These are phyloP conservation scores for Psix sp. DNA, from an alignment of 1,140 invertebrate species.

Conservation along the genomic window DNA sequence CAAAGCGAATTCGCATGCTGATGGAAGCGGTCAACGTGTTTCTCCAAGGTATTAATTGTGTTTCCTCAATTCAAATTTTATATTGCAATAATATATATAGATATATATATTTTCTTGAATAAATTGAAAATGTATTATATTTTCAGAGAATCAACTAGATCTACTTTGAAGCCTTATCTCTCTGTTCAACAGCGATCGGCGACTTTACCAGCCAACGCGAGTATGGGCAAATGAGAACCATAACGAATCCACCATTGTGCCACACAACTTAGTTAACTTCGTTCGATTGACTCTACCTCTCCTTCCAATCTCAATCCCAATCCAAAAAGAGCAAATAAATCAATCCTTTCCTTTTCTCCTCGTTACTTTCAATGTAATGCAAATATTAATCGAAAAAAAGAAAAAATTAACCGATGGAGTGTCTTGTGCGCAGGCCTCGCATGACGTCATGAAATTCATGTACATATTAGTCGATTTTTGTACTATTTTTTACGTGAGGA, in stretches of 20 bases:
- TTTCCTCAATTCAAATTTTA: neutral
- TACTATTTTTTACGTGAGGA: slow-evolving; percentile 12
- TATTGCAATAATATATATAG: too few species aligned
- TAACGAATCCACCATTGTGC: slow-evolving; percentile 55
- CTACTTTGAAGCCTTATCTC: slow-evolving; percentile 83
- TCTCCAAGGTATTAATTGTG: slow-evolving; percentile 79
- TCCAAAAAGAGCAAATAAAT: slow-evolving; percentile 1
- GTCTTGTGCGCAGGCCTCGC: neutral
- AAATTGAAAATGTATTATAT: slow-evolving; percentile 7
- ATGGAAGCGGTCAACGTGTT: slow-evolving; percentile 80
- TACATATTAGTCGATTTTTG: slow-evolving; percentile 34
- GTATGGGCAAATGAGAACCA: slow-evolving; percentile 75
- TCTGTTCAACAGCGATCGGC: slow-evolving; percentile 83
- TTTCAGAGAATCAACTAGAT: slow-evolving; percentile 85
- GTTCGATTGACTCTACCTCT: slow-evolving; percentile 50
- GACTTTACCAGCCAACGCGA: slow-evolving; percentile 83
- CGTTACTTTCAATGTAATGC: too few species aligned
- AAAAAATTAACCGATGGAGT: neutral
- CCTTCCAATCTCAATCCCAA: slow-evolving; percentile 9
- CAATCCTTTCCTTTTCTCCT: neutral
- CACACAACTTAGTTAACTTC: slow-evolving; percentile 61
- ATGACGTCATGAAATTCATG: slow-evolving; percentile 22
- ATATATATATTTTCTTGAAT: too few species aligned
- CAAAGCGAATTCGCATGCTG: slow-evolving; percentile 86
- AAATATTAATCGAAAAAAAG: neutral